Percentiles rank a stretch among this genome's conserved stretches.
Evolutionary conservation across 2,888 invertebrate genomes (phyloP).

Genomic region (Hydriomena furcata): DNA sequence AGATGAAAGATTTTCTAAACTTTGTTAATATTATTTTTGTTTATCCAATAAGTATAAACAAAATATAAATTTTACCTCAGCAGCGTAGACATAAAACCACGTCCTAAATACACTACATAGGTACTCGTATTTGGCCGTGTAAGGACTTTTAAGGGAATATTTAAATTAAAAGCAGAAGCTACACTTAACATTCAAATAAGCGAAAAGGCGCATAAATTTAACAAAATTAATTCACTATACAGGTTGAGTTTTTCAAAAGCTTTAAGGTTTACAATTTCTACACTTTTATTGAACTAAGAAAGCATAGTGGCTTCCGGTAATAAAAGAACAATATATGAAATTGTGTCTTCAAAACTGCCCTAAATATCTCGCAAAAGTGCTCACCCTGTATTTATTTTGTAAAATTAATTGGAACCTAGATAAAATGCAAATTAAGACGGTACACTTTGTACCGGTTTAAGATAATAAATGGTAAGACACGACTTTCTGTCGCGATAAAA

Average conservation of each 20-base stretch:
- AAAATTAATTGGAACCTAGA: slow-evolving; percentile 67
- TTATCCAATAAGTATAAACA: too few species aligned
- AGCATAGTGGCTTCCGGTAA: too few species aligned
- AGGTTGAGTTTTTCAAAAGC: not conserved
- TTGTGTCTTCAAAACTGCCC: not conserved
- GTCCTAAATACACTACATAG: not conserved
- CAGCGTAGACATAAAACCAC: too few species aligned
- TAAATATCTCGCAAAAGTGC: not conserved
- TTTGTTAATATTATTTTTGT: too few species aligned
- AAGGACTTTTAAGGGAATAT: slow-evolving; percentile 6
- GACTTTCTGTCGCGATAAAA: not conserved
- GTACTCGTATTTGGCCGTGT: not conserved
- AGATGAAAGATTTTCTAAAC: too few species aligned
- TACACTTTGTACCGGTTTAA: slow-evolving; percentile 47
- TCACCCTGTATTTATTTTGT: slow-evolving; percentile 39
- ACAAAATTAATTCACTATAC: slow-evolving; percentile 63
- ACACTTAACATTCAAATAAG: slow-evolving; percentile 47
- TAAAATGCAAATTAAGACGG: slow-evolving; percentile 65
- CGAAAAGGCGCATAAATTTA: slow-evolving; percentile 42
- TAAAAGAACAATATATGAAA: too few species aligned
- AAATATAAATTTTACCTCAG: too few species aligned
- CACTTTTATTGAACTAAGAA: too few species aligned
- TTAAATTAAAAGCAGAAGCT: slow-evolving; percentile 22
- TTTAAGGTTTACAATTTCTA: too few species aligned
- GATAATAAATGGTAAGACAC: not conserved